Base-by-base conservation (phyloP, 2,113 vertebrate species). In the Epinephelus cyanopodus region DNA sequence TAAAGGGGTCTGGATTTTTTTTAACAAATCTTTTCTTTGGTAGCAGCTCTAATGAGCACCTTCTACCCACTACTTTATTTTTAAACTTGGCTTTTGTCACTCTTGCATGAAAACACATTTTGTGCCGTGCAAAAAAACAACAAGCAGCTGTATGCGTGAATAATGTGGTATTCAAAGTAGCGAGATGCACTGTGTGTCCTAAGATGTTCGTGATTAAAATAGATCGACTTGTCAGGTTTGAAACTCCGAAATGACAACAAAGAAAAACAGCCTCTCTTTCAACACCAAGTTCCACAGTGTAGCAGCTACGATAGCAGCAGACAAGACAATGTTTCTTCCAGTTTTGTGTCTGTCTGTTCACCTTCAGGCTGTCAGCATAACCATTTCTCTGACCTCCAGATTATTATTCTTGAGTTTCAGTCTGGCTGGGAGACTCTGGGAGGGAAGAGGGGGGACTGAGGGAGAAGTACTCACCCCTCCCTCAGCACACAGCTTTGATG, bases 21-120 rank as follows among this genome's bases (percentile, higher is more conserved):
- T 62, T 17, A 48, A 47, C 25, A 82, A 27, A 56, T 62, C 21
- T 57, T 50, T 74, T 75, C 62, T 83, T 76, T 81, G 60, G 74
- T 60, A 83, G 9, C 18, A 14, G 17, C 74, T 84, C 19, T 79
- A 81, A 85, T 79, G 33, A 89, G 54, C 62, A 67, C 15, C 50
- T 52, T 39, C 63, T 23, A 63, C 56, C 60, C 68, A 48, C 73
- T 29, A 10, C 54, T 50, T 84, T 82, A 90, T 87, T 87, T 91
- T 85, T 90, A 88, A 80, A 83, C 76, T 64, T 18, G 18, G 62
- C 81, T 86, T 85, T 82, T 84, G 67, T 86, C 72, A 64, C 23
- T 62, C 48, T 50, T 1, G 2, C 57, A 82, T n/a, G 69, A 75
- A 85, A 79, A 73, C 57, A 60, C 39, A 27, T 83, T 74, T 62